Conservation (phyloP, 2,113 vertebrate genomes). For the Grammatotria lemairii region DNA sequence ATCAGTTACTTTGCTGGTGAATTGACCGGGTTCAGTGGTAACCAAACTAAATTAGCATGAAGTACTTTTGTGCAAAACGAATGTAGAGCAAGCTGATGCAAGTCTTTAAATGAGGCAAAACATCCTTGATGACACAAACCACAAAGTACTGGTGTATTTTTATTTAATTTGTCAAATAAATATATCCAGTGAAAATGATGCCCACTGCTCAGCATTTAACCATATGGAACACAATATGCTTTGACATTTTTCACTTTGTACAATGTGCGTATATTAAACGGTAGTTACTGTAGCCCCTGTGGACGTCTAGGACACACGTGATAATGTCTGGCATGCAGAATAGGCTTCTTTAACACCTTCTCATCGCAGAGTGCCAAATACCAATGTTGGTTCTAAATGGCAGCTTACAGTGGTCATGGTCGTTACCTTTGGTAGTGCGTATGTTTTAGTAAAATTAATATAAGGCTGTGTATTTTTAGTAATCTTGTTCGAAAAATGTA, state of each 20-base stretch:
- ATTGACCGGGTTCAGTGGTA: background rate
- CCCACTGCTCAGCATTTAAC: background rate
- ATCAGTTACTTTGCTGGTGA: rapidly evolving
- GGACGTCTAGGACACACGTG: background rate
- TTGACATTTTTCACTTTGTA: background rate
- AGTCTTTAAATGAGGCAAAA: background rate
- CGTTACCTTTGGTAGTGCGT: background rate
- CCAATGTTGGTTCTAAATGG: background rate
- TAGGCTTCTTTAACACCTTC: background rate
- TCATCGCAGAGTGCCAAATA: background rate
- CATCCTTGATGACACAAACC: background rate
- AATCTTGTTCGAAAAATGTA: background rate
- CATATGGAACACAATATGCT: background rate
- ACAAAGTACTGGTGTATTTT: background rate
- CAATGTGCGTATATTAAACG: background rate
- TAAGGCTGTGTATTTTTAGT: background rate
- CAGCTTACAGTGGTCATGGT: background rate
- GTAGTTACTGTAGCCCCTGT: background rate
- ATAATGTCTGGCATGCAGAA: background rate
- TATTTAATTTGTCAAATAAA: background rate
- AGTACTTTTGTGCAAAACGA: background rate
- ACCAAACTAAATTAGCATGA: background rate
- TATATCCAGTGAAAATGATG: background rate
- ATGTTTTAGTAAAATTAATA: background rate
- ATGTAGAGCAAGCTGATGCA: background rate